Conservation (phyloP, 2,797 vertebrate species). For the Hozukius guyotensis region DNA sequence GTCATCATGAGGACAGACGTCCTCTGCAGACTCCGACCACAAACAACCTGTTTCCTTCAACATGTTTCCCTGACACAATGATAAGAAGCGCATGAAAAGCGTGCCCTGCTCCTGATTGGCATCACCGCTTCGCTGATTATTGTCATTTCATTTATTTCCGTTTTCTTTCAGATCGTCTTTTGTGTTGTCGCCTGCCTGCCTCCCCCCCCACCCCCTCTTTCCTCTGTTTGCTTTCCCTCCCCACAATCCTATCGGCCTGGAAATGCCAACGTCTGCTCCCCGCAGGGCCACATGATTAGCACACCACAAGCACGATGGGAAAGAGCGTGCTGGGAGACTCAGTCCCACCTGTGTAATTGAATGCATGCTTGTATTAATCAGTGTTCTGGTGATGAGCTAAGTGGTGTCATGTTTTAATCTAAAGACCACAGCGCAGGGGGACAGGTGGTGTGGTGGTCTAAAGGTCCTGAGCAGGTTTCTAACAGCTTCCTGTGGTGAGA, state of each 20-base stretch:
- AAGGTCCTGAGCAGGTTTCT: not conserved
- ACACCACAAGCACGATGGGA: not conserved
- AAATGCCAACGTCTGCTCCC: not conserved
- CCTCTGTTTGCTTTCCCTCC: not conserved
- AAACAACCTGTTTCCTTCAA: not conserved
- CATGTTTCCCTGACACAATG: not conserved
- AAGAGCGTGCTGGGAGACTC: not conserved
- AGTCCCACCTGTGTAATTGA: not conserved
- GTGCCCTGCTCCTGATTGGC: not conserved
- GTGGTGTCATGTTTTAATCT: conserved; percentile 1
- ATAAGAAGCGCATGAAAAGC: not conserved
- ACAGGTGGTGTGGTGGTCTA: not conserved
- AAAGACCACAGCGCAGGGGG: not conserved
- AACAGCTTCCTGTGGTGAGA: conserved; percentile 10
- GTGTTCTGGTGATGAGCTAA: too few relatives aligned
- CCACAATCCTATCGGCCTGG: not conserved
- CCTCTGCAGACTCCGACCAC: not conserved
- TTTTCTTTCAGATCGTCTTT: not conserved
- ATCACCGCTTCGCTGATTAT: not conserved
- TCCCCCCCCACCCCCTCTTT: not conserved
- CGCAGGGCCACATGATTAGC: not conserved
- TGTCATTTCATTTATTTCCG: not conserved
- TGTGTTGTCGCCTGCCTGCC: not conserved
- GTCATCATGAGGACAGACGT: not conserved
- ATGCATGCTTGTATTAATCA: conserved; percentile 6